Evolutionary conservation across 1,140 invertebrate genomes (phyloP).

Genomic region (Brachionus angularis): DNA sequence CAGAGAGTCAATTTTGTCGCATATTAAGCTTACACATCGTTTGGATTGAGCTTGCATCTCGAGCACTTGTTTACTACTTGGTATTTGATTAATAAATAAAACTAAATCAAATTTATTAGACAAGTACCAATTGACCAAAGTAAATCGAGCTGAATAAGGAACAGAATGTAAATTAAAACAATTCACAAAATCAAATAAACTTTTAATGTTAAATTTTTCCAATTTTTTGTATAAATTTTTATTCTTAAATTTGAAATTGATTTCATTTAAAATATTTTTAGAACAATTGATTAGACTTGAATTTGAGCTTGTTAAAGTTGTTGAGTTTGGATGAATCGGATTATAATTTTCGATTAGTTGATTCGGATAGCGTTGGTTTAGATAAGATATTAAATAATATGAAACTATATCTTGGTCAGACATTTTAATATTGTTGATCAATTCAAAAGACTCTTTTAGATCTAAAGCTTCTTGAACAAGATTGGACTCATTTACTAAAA

Average conservation of each 20-base stretch:
- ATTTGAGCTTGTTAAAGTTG: background rate
- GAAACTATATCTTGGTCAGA: conserved; percentile 6
- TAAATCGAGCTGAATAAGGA: background rate
- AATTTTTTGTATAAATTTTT: background rate
- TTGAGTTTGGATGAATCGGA: no score
- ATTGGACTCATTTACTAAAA: background rate
- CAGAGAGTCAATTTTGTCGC: background rate
- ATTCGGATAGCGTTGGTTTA: conserved; percentile 7
- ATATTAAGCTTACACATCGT: conserved; percentile 13
- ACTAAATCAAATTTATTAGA: background rate
- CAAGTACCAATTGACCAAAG: background rate
- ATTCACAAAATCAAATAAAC: conserved; percentile 15
- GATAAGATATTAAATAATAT: conserved; percentile 12
- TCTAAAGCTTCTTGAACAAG: background rate
- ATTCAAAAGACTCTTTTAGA: background rate
- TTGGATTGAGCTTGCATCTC: background rate
- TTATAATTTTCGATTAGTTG: background rate
- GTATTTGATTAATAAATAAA: conserved; percentile 13
- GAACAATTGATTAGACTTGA: no score
- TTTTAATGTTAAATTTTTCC: background rate
- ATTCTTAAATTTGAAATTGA: conserved; percentile 2
- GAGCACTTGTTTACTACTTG: background rate
- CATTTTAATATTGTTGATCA: background rate
- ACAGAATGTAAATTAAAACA: background rate
- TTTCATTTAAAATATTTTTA: background rate